Conservation (phyloP, 2,113 vertebrate genomes). For the Clinocottus analis region DNA sequence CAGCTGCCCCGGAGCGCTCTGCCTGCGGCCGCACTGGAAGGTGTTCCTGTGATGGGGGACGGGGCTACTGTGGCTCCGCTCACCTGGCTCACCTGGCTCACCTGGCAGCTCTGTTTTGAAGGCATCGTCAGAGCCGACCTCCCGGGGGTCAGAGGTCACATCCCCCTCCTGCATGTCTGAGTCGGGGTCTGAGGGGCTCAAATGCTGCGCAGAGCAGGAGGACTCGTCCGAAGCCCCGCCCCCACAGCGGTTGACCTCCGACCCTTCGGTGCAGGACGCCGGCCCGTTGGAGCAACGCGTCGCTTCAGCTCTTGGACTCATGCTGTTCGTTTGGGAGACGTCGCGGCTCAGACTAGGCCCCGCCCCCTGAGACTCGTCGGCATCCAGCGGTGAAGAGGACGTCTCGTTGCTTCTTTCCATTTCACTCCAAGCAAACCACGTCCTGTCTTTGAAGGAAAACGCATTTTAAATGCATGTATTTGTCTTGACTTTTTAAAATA, state of each 20-base stretch:
- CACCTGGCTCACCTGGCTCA: too few relatives aligned
- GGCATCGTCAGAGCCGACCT: not conserved
- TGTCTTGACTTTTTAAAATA: not conserved
- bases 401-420: not conserved
- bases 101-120: not conserved
- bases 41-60: not conserved
- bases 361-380: too few relatives aligned
- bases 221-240: not conserved
- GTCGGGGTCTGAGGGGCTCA: not conserved
- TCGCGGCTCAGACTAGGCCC: not conserved
- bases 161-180: not conserved
- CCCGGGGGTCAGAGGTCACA: not conserved
- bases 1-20: slow-evolving; percentile 1
- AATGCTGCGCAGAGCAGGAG: not conserved
- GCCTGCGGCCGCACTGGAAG: not conserved
- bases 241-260: not conserved
- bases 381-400: too few relatives aligned
- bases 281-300: not conserved
- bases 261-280: not conserved
- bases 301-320: not conserved
- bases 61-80: not conserved
- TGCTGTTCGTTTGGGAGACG: not conserved
- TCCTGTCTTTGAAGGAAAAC: not conserved
- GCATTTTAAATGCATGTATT: not conserved
- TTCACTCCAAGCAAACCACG: not conserved